Base-by-base conservation (phyloP, 2,888 invertebrate species). In the Octonoba sinensis region DNA sequence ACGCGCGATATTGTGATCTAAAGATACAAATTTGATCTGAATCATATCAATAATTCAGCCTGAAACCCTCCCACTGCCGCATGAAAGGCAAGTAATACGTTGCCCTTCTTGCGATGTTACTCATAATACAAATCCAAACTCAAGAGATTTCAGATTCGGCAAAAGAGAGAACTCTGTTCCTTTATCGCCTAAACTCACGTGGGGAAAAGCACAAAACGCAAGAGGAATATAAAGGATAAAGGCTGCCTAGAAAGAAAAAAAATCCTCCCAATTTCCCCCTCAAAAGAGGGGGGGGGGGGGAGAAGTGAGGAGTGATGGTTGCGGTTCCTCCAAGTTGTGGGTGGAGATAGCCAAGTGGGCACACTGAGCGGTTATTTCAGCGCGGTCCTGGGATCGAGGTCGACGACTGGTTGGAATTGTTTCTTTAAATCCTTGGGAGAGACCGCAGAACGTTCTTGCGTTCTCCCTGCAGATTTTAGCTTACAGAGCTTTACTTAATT, bases 261-360 rank as follows among this genome's bases (percentile, higher is more conserved):
- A 18, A 18, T 20, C 46, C 47, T 47, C 46, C 18, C 46, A 13
- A 18, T 13, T 47, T n/a, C 66, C 36, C 27, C 54, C 54, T n/a
- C 36, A 4, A 36, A 22, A 59, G 22, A 59, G 6, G 22, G 4
- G 18, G 44, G 46, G 12, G 24, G 73, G 20, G 66, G 74, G 74
- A 6, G 56, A 18, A n/a, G 8, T 22, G 18, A n/a, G n/a, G 18
- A 8, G 16, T n/a, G n/a, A n/a, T n/a, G n/a, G 12, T 4, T 47
- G 44, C 47, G 22, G n/a, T 66, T 8, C 67, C 56, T 47, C 56
- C 54, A 44, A 44, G 79, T 73, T 81, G 79, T 81, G 79, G 79
- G 79, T 81, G 79, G 79, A 81, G 78, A 79, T 62, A 54, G 72
- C 60, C 67, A 79, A 79, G 67, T 67, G 72, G 72, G 79, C 70